Evolutionary conservation across 2,797 vertebrate genomes (phyloP).

Genomic region (Kryptolebias ocellatus): DNA sequence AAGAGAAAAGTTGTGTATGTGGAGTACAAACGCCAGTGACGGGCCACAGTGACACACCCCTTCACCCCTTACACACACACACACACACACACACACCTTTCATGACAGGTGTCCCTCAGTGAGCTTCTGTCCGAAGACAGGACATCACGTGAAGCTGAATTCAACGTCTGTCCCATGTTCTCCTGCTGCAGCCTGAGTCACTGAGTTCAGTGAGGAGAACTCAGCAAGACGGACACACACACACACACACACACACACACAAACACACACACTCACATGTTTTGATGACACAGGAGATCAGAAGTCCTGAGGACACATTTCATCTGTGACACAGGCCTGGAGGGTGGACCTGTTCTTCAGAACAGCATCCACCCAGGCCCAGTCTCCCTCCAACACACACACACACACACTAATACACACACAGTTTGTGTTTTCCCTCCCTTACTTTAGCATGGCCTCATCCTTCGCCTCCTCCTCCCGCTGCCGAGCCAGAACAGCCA

Average conservation of each 20-base stretch:
- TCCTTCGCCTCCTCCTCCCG: conserved; percentile 97
- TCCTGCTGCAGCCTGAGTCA: conserved; percentile 20
- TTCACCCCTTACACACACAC: too few relatives aligned
- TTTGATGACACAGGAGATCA: background rate
- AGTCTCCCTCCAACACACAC: too few relatives aligned
- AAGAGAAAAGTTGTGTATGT: too few relatives aligned
- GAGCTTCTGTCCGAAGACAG: too few relatives aligned
- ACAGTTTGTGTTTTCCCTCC: conserved; percentile 19
- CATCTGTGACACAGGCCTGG: conserved; percentile 1
- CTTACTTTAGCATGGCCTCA: conserved; percentile 99
- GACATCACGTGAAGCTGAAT: too few relatives aligned
- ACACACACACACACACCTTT: too few relatives aligned
- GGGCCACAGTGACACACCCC: too few relatives aligned
- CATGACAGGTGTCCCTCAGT: too few relatives aligned
- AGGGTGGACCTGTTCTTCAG: conserved; percentile 29
- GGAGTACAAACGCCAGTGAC: too few relatives aligned
- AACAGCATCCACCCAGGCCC: conserved; percentile 22
- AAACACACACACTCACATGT: background rate
- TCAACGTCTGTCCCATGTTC: background rate
- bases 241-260: background rate
- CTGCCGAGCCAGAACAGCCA: conserved; percentile 98
- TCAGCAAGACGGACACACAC: background rate
- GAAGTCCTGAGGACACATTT: conserved; percentile 2
- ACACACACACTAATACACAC: conserved; percentile 20
- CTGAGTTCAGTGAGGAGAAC: conserved; percentile 20